phyloP scores from a whole-genome alignment of 1,140 invertebrate genomes.

The Polyergus mexicanus region DNA sequence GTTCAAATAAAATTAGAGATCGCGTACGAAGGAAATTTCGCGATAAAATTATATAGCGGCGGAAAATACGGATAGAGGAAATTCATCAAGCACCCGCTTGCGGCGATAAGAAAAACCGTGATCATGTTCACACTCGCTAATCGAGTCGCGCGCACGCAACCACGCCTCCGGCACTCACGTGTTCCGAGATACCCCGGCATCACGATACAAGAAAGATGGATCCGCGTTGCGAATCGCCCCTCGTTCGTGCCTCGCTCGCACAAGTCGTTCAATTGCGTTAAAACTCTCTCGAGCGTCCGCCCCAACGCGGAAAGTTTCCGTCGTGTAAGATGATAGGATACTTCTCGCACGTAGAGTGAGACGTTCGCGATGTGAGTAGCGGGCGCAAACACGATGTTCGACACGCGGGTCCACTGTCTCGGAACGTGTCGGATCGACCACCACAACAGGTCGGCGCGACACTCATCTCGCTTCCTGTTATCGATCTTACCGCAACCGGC shows the following conservation, averaged over 20 bases:
- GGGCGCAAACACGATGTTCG: slow-evolving; percentile 76
- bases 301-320: slow-evolving; percentile 24
- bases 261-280: slow-evolving; percentile 52
- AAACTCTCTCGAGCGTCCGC: slow-evolving; percentile 29
- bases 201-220: slow-evolving; percentile 39
- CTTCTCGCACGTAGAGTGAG: slow-evolving; percentile 16
- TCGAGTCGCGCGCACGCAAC: slow-evolving; percentile 2
- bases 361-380: slow-evolving; percentile 6
- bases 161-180: slow-evolving; percentile 47
- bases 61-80: background rate
- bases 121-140: slow-evolving; percentile 61
- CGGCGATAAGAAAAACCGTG: slow-evolving; percentile 41
- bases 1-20: slow-evolving; percentile 17
- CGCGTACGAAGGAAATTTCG: slow-evolving; percentile 5
- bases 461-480: slow-evolving; percentile 67
- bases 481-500: slow-evolving; percentile 56
- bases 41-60: slow-evolving; percentile 39
- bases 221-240: slow-evolving; percentile 5
- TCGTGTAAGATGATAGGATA: slow-evolving; percentile 46
- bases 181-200: slow-evolving; percentile 20
- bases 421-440: slow-evolving; percentile 77
- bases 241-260: slow-evolving; percentile 30
- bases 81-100: slow-evolving; percentile 35
- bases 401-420: slow-evolving; percentile 83
- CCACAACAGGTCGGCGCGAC: slow-evolving; percentile 78